Evolutionary conservation across 2,888 invertebrate species (phyloP).

Genomic region (Galerucella pusilla): DNA sequence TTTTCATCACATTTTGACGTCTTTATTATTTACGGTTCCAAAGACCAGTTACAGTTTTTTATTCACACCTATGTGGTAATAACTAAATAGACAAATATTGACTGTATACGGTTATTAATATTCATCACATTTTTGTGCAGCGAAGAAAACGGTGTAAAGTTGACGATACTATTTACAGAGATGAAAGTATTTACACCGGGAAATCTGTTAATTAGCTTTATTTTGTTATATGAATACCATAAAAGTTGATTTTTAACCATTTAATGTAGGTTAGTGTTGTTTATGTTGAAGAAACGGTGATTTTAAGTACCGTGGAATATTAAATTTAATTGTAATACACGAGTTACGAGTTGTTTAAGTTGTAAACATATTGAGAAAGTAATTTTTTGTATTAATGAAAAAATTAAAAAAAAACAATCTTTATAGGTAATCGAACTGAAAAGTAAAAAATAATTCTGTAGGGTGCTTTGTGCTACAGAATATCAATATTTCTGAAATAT

Average conservation of each 20-base stretch:
- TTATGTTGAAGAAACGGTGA: neutral
- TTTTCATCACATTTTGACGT: too few species aligned
- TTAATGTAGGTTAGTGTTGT: neutral
- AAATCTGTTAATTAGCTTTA: neutral
- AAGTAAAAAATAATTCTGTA: too few species aligned
- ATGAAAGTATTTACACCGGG: neutral
- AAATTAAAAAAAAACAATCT: too few species aligned
- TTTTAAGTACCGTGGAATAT: neutral
- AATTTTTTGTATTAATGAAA: neutral
- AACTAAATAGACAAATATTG: neutral
- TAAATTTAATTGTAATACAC: neutral
- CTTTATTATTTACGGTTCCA: neutral
- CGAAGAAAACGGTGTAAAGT: neutral
- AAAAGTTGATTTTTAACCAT: neutral
- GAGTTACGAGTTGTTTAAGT: neutral
- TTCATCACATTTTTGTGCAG: neutral
- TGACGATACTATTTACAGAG: neutral
- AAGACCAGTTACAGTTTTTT: neutral
- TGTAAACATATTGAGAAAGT: neutral
- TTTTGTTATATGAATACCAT: neutral
- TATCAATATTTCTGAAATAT: too few species aligned
- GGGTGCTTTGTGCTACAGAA: too few species aligned
- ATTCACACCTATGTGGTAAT: neutral
- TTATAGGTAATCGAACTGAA: too few species aligned
- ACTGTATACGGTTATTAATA: neutral